Base-by-base conservation (phyloP, 2,113 vertebrate genomes). In the Marmota flaviventris region DNA sequence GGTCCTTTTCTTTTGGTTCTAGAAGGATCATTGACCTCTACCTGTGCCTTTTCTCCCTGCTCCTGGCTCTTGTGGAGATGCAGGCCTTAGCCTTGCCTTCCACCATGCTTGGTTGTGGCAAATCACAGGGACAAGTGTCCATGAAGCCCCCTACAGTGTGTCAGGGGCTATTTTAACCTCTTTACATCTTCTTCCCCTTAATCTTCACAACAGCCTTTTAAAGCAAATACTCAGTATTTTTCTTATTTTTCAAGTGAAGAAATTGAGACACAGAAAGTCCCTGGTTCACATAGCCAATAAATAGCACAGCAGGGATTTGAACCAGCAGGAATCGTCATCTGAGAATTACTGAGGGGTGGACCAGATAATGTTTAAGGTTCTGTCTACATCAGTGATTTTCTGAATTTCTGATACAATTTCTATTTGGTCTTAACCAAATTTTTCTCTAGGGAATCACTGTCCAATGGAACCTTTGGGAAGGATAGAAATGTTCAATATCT, bases 81-180 rank as follows among this genome's bases (percentile, higher is more conserved):
- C 45, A 10, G 13, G 34, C 42, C 32, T 34, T 27, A 2, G 6
- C 24, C 58, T 5, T 34, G n/a, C 8, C 48, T 37, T 12, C n/a
- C 29, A 39, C 22, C 14, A 4, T 11, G 24, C 29, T 45, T 4
- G 3, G 13, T 20, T 11, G n/a, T 67, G 61, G 9, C 84, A 56
- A 58, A n/a, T 7, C 17, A 39, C 13, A 48, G 8, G 8, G 42
- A 13, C 32, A 24, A 2, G 22, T 8, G 17, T 34, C 61, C 34
- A 0, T 0, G 2, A 7, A 11, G 13, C 32, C 11, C 20, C 25
- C 24, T 17, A 13, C n/a, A 3, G 13, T 17, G 14, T 2, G 27
- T 48, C 70, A 70, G 37, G 18, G 25, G n/a, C 91, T 79, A 9
- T 25, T 73, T 63, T 56, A 48, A 61, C 20, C 14, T 48, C 20